Evolutionary conservation across 2,888 invertebrate species (phyloP).

Genomic region (Aspidiotus destructor): DNA sequence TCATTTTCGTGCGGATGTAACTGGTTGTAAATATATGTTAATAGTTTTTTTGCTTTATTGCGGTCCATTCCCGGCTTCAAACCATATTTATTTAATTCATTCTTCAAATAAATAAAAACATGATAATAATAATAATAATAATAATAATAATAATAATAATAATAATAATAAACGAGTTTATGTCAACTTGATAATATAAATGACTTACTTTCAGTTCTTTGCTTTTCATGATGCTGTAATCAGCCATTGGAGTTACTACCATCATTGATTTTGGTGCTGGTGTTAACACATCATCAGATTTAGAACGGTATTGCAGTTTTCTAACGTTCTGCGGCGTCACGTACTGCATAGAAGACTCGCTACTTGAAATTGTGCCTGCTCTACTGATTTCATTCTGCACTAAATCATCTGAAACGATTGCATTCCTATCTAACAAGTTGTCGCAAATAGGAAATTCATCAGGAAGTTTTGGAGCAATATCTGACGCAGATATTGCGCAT

Average conservation of each 20-base stretch:
- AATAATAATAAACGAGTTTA: too few species aligned
- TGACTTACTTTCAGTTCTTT: slow-evolving; percentile 46
- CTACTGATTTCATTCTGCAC: neutral
- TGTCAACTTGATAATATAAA: neutral
- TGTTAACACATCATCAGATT: slow-evolving; percentile 19
- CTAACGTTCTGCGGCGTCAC: slow-evolving; percentile 17
- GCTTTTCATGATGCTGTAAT: slow-evolving; percentile 47
- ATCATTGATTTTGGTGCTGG: neutral
- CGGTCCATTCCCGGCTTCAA: slow-evolving; percentile 45
- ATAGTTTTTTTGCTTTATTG: slow-evolving; percentile 46
- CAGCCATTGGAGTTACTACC: slow-evolving; percentile 46
- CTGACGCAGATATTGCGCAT: neutral
- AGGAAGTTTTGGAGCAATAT: neutral
- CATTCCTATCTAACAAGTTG: neutral
- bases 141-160: too few species aligned
- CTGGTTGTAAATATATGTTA: slow-evolving; percentile 50
- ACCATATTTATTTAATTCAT: slow-evolving; percentile 48
- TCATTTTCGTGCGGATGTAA: slow-evolving; percentile 43
- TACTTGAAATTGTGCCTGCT: neutral
- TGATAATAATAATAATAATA: slow-evolving; percentile 14
- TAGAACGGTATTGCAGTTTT: slow-evolving; percentile 14
- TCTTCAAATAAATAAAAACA: slow-evolving; percentile 42
- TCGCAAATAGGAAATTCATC: slow-evolving; percentile 9
- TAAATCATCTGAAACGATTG: too few species aligned
- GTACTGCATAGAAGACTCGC: neutral